Conservation (phyloP, 2,797 vertebrate species). For the Acanthis flammea region DNA sequence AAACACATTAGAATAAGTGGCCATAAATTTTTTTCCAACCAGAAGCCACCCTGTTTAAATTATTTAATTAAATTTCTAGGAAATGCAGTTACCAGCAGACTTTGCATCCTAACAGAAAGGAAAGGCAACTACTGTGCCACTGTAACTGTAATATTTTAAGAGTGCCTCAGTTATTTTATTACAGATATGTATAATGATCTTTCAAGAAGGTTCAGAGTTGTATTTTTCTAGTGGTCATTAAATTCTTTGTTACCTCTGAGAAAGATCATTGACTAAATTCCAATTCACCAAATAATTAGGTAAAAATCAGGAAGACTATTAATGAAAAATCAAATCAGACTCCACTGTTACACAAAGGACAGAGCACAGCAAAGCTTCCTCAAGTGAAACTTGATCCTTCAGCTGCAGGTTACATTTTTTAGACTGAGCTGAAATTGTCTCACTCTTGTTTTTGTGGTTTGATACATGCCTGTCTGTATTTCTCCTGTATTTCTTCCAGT, state of each 20-base stretch:
- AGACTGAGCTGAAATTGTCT: not conserved
- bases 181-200: not conserved
- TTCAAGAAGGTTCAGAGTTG: not conserved
- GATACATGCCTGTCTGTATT: constrained; percentile 71
- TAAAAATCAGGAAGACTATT: not conserved
- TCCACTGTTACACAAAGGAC: not conserved
- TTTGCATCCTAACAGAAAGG: not conserved
- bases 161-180: not conserved
- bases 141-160: not conserved
- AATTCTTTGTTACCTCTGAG: not conserved
- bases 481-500: constrained; percentile 72
- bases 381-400: not conserved
- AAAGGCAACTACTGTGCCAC: not conserved
- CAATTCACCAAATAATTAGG: not conserved
- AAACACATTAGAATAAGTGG: not conserved
- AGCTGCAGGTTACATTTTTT: not conserved
- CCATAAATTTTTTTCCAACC: not conserved
- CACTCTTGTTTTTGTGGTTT: constrained; percentile 64
- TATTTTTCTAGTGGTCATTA: not conserved
- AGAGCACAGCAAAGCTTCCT: not conserved
- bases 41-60: not conserved
- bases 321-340: not conserved
- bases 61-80: not conserved
- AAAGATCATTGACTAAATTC: not conserved
- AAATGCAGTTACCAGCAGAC: not conserved